Base-by-base conservation (phyloP, 2,797 vertebrate species). In the Lateolabrax maculatus region DNA sequence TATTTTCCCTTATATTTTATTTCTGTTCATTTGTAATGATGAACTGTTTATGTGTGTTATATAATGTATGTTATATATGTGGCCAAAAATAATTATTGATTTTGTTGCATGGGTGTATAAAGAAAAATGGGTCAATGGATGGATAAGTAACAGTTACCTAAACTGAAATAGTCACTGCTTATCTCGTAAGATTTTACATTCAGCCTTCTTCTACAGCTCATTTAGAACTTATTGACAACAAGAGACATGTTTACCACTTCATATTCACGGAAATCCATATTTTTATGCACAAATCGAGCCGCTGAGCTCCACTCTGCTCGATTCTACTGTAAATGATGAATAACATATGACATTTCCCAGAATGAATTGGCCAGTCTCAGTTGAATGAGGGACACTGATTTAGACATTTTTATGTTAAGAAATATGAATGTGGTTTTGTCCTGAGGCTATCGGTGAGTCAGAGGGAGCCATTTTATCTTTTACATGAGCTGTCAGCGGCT, bases 401-500 rank as follows among this genome's bases (percentile, higher is more conserved):
- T 67, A 15, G 37, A 56, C 37, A 80, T 81, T 84, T 84, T 80
- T 78, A 36, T 76, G 36, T 71, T 66, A 80, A 83, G 76, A 87
- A 89, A 77, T 64, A 77, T 87, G 87, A 92, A 90, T 87, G 87
- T 46, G 60, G 51, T 73, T 70, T 56, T 58, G 71, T 81, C 83
- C 81, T 2, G 70, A 72, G 75, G 79, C 82, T 69, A 48, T 75
- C 23, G 16, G 69, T 91, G 91, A 93, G 79, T 93, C 91, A 92
- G 79, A 43, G 36, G 64, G 77, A 87, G 86, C 80, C 89, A 80
- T 92, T 89, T 90, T 86, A 84, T 90, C 73, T 78, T 65, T 79
- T 66, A 66, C 66, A 82, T 65, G 85, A 89, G 84, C 86, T 79
- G 91, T 87, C 88, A 65, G 67, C 63, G 3, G 69, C 81, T 78